Evolutionary conservation across 1,140 invertebrate genomes (phyloP).

Genomic region (Drosophila tani): DNA sequence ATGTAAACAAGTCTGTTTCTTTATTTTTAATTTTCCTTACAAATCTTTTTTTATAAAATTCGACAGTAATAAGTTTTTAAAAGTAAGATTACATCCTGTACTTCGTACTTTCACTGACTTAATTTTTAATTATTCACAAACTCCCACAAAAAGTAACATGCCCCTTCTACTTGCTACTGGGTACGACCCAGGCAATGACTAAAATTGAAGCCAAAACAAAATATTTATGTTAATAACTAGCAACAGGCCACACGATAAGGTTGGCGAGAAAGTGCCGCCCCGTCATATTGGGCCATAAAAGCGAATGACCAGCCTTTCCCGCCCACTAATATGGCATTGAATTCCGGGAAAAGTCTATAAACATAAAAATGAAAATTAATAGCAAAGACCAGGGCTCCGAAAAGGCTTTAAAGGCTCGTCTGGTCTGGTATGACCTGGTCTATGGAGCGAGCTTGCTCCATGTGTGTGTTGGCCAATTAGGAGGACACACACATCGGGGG

Average conservation of each 20-base stretch:
- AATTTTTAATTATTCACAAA: neutral
- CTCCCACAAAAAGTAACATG: neutral
- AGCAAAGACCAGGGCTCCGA: slow-evolving; percentile 10
- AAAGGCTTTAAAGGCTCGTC: slow-evolving; percentile 13
- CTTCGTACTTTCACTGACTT: neutral
- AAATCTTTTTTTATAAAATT: no score
- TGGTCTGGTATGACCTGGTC: no score
- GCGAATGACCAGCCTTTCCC: slow-evolving; percentile 27
- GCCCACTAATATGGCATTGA: slow-evolving; percentile 22
- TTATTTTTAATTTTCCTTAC: no score
- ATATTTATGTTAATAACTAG: slow-evolving; percentile 72
- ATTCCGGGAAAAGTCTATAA: slow-evolving; percentile 32
- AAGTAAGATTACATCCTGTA: no score
- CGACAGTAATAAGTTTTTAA: no score
- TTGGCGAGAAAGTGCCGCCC: slow-evolving; percentile 6
- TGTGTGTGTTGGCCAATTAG: slow-evolving; percentile 44
- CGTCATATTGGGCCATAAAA: slow-evolving; percentile 47
- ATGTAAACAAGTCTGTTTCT: no score
- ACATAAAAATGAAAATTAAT: slow-evolving; percentile 55
- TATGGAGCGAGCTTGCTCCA: neutral
- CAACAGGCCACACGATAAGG: slow-evolving; percentile 49
- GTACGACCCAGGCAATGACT: neutral
- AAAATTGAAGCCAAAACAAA: slow-evolving; percentile 53
- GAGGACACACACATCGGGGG: slow-evolving; percentile 46
- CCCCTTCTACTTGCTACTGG: no score